These are phyloP conservation scores for Pluvianellus socialis DNA, from an alignment of 2,113 vertebrate species.

Conservation along the genomic window DNA sequence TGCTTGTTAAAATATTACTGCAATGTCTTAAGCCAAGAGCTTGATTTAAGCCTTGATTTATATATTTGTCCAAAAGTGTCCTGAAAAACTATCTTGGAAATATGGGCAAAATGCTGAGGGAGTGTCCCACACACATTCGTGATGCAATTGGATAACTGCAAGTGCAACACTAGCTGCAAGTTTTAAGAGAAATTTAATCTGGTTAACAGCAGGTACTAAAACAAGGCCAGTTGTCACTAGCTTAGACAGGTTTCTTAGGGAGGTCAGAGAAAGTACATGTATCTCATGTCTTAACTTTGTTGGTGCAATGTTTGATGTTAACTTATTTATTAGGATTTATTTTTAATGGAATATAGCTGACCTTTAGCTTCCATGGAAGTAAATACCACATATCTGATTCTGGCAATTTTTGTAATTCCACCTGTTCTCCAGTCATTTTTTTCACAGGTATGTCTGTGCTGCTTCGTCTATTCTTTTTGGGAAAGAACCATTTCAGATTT, in stretches of 20 bases:
- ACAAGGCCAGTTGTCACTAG: rapidly evolving
- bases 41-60: not conserved
- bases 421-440: not conserved
- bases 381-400: not conserved
- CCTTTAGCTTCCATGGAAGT: not conserved
- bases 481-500: not conserved
- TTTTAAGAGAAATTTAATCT: not conserved
- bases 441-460: not conserved
- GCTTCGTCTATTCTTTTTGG: not conserved
- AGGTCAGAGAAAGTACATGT: not conserved
- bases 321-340: not conserved
- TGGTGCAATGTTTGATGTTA: not conserved
- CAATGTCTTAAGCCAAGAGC: not conserved
- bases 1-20: not conserved
- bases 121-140: not conserved
- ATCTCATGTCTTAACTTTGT: not conserved
- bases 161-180: not conserved
- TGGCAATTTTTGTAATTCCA: not conserved
- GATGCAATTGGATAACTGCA: not conserved
- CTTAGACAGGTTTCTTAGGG: not conserved
- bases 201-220: not conserved
- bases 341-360: not conserved
- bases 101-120: not conserved
- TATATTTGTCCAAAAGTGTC: not conserved
- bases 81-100: not conserved